Evolutionary conservation across 2,113 vertebrate species (phyloP).

Genomic region (Nerophis ophidion): DNA sequence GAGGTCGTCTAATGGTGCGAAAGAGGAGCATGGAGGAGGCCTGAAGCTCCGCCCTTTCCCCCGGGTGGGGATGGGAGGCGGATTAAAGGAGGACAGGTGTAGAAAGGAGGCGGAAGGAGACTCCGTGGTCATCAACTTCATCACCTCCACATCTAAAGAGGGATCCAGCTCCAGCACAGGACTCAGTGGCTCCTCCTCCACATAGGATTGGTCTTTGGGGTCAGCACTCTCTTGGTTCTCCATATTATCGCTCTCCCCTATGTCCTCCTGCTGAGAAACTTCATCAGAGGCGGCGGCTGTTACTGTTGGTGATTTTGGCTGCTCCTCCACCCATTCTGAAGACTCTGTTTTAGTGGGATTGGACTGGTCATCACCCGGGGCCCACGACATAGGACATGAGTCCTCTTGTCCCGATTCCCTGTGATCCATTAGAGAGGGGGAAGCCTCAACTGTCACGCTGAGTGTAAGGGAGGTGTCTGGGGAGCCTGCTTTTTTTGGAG

Average conservation of each 20-base stretch:
- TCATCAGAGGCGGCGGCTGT: neutral
- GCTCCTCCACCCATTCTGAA: constrained; percentile 12
- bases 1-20: constrained; percentile 60
- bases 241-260: neutral
- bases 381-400: no score
- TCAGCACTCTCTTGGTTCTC: neutral
- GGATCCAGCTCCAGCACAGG: constrained; percentile 45
- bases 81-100: constrained; percentile 62
- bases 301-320: neutral
- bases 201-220: constrained; percentile 14
- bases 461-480: constrained; percentile 7
- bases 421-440: neutral
- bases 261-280: neutral
- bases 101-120: constrained; percentile 62
- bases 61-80: constrained; percentile 48
- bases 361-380: constrained; percentile 1
- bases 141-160: constrained; percentile 55
- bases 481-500: constrained; percentile 22
- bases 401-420: neutral
- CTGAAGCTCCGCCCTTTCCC: constrained; percentile 56
- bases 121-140: constrained; percentile 47
- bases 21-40: constrained; percentile 57
- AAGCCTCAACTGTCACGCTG: neutral
- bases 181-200: constrained; percentile 30
- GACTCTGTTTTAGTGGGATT: constrained; percentile 37